Evolutionary conservation across 2,113 vertebrate genomes (phyloP).

Genomic region (Semnornis frantzii): DNA sequence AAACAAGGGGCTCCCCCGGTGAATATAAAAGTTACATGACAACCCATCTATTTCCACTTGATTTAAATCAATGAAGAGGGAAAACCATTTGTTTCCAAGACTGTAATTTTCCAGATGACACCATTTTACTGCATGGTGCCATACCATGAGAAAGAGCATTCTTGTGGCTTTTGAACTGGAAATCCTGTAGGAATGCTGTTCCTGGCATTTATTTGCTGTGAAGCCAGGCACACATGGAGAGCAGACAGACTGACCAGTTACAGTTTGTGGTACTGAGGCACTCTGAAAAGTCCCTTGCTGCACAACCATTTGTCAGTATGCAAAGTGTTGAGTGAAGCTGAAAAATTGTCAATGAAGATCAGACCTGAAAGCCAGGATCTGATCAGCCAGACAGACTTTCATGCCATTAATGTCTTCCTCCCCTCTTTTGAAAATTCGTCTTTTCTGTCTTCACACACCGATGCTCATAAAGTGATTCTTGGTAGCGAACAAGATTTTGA

Average conservation of each 20-base stretch:
- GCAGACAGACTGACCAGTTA: constrained; percentile 73
- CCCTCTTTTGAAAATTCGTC: constrained; percentile 17
- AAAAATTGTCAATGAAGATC: constrained; percentile 59
- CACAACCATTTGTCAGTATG: constrained; percentile 20
- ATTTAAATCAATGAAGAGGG: constrained; percentile 70
- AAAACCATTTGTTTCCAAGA: constrained; percentile 71
- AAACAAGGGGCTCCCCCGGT: constrained; percentile 54
- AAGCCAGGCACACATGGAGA: constrained; percentile 69
- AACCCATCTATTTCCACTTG: constrained; percentile 75
- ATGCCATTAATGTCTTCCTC: constrained; percentile 27
- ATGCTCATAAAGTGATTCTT: not conserved
- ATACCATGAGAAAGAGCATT: constrained; percentile 78
- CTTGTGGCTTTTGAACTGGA: constrained; percentile 78
- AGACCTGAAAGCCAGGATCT: constrained; percentile 40
- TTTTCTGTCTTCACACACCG: constrained; percentile 29
- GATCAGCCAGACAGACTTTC: constrained; percentile 52
- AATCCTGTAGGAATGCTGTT: constrained; percentile 78
- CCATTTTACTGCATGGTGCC: constrained; percentile 73
- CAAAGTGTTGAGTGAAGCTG: constrained; percentile 55
- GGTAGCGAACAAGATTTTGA: constrained; percentile 16
- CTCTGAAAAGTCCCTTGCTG: constrained; percentile 62
- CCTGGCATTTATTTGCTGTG: constrained; percentile 72
- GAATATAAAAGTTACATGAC: constrained; percentile 53
- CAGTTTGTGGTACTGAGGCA: constrained; percentile 64
- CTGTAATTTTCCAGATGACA: constrained; percentile 80